Evolutionary conservation across 1,140 invertebrate genomes (phyloP).

Genomic region (Holcopasites calliopsidis): DNA sequence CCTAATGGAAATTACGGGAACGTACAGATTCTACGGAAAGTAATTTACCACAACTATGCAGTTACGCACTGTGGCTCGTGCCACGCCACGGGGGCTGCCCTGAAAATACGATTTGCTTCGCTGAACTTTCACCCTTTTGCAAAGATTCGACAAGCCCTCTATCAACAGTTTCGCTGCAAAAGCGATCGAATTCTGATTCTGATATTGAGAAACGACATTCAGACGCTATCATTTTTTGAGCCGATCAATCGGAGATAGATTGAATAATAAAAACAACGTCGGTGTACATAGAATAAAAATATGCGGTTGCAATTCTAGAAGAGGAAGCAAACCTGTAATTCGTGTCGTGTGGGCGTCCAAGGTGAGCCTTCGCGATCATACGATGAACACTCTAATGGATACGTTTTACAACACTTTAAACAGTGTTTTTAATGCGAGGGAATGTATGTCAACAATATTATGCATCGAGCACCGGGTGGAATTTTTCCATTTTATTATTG

Average conservation of each 20-base stretch:
- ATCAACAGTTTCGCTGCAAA: neutral
- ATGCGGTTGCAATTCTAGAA: constrained; percentile 35
- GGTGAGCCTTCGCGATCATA: constrained; percentile 25
- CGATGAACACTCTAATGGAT: constrained; percentile 38
- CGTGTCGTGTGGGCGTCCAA: constrained; percentile 40
- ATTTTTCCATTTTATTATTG: neutral
- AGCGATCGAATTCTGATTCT: neutral
- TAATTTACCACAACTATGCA: constrained; percentile 38
- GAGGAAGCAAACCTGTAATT: constrained; percentile 39
- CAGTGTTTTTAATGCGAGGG: neutral
- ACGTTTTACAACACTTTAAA: constrained; percentile 24
- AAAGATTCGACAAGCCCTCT: neutral
- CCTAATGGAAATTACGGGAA: constrained; percentile 24
- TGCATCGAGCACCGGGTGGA: too few relatives aligned
- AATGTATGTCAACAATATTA: constrained; percentile 7
- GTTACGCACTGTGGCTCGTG: neutral
- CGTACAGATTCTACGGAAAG: neutral
- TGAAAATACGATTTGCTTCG: neutral
- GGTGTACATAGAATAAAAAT: constrained; percentile 14
- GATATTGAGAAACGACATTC: neutral
- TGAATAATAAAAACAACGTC: neutral
- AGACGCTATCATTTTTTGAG: neutral
- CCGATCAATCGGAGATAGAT: neutral
- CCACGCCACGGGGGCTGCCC: neutral
- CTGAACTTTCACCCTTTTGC: neutral